Base-by-base conservation (phyloP, 2,888 invertebrate species). In the Aleiodes testaceus region DNA sequence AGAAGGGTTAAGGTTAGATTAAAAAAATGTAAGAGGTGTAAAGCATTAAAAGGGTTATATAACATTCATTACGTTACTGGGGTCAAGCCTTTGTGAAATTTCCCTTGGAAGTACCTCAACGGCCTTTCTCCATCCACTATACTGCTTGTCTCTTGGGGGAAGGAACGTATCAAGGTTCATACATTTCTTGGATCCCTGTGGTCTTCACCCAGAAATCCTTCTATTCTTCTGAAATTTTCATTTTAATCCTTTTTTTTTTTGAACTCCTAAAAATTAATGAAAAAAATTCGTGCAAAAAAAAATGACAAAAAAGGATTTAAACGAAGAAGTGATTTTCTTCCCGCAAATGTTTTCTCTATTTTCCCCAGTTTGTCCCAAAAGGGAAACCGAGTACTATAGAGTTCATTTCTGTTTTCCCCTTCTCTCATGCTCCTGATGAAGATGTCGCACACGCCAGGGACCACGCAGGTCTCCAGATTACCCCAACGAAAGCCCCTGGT, bases 21-120 rank as follows among this genome's bases (percentile, higher is more conserved):
- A 84, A 82, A 86, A 87, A 87, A 87, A 86, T 87, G 86, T 84
- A 87, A 87, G 85, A 87, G 87, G 86, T 85, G 87, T 86, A 85
- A 86, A 85, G 85, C 85, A 85, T 87, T 87, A 87, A 87, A 86
- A 86, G 87, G 86, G 87, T 87, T 85, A 87, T 86, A 85, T 84
- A 87, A 87, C 87, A 85, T 87, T 87, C 85, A 87, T 87, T 87
- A 86, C 80, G 81, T 79, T 79, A 81, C 77, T 69, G 74, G 70
- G 84, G 84, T 85, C 85, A 42, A 84, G 84, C 82, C 84, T 85
- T 87, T 85, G 86, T 85, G 82, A 82, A 85, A 85, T 85, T 86
- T 85, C 80, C 84, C 85, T 84, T 81, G 81, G 79, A 81, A 82
- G 81, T 75, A 70, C 74, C 72, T 70, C 76, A 70, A 65, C 70